Conservation (phyloP, 2,888 invertebrate genomes). For the Himalopsyche tibetana region DNA sequence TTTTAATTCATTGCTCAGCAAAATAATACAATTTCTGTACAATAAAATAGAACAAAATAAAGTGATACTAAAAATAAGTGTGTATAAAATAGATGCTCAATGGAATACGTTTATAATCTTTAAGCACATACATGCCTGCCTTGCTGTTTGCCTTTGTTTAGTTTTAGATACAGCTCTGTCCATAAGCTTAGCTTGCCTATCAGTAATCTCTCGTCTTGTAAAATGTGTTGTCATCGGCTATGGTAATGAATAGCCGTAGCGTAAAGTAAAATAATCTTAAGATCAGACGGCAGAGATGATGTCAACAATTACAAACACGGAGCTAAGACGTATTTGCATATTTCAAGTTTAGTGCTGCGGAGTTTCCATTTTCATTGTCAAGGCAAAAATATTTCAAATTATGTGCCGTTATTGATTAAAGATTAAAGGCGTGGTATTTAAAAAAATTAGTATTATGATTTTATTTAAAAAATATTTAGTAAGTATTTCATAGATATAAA, state of each 20-base stretch:
- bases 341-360: background rate
- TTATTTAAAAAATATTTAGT: too few species aligned
- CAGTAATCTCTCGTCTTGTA: background rate
- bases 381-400: background rate
- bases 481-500: too few species aligned
- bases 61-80: too few species aligned
- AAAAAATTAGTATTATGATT: too few species aligned
- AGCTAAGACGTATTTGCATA: background rate
- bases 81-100: too few species aligned
- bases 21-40: too few species aligned
- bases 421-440: too few species aligned
- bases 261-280: background rate
- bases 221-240: background rate
- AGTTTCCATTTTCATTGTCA: background rate
- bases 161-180: background rate
- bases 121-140: too few species aligned
- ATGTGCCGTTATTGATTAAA: too few species aligned
- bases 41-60: too few species aligned
- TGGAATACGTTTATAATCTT: too few species aligned
- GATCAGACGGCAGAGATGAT: background rate
- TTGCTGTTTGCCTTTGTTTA: background rate
- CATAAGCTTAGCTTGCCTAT: background rate
- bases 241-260: background rate
- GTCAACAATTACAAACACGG: slow-evolving; percentile 15
- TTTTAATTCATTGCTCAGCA: too few species aligned